Base-by-base conservation (phyloP, 2,797 vertebrate species). In the Neopelma chrysocephalum region DNA sequence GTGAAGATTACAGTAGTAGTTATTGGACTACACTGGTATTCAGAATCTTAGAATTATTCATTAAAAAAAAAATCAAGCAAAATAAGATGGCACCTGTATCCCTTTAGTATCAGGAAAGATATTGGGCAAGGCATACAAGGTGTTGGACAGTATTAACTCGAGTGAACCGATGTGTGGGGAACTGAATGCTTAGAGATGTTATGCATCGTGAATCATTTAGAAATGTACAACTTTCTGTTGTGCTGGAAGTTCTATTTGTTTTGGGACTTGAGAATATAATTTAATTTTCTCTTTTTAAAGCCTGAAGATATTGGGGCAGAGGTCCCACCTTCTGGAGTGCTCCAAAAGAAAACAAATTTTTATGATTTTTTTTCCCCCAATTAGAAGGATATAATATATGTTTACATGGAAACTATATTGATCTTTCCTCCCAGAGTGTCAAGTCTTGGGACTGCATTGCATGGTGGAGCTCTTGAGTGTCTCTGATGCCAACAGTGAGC, bases 281-380 rank as follows among this genome's bases (percentile, higher is more conserved):
- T 71, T 26, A 57, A 5, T 45, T 90, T 76, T 81, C 43, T 70
- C 34, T 23, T 94, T 92, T 50, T 40, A 78, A 93, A 92, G 15
- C 22, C 45, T 54, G 36, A 34, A 61, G 62, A 42, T 75, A n/a
- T 1, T 58, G 51, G 17, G 10, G 42, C 38, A 22, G n/a, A 76
- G 72, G 21, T 82, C 2, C 19, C 62, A 19, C 16, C 26, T 88
- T 60, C 26, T 34, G 70, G 47, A 51, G 9, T n/a, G 12, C 25
- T 77, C 48, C 25, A 82, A 91, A 85, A 70, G 7, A 65, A 70
- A 87, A 4, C 3, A 36, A 56, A 27, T 20, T 23, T 48, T 62
- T 36, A 18, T 50, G 3, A 0, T 8, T 20, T 54, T 53, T 42
- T 60, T 36, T 22, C 6, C 2, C 9, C 9, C 50, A 3, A 56